Evolutionary conservation across 2,797 vertebrate genomes (phyloP).

Genomic region (Buceros bicornis): DNA sequence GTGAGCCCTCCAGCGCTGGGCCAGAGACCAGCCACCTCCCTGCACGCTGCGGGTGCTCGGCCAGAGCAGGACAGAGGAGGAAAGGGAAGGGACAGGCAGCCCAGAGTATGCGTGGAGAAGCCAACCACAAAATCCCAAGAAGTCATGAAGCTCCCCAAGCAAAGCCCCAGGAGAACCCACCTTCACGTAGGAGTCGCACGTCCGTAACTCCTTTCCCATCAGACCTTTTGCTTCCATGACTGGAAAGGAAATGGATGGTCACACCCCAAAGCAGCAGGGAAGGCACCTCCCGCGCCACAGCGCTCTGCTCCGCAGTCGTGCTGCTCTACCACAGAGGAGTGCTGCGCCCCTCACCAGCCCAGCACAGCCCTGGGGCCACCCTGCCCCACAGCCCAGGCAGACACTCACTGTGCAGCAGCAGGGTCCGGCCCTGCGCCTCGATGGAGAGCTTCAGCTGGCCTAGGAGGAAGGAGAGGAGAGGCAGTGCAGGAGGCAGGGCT

Average conservation of each 20-base stretch:
- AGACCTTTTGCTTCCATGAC: conserved; percentile 90
- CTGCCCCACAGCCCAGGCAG: fast-evolving
- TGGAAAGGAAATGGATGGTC: conserved; percentile 59
- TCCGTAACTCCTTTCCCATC: conserved; percentile 63
- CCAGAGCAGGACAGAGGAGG: background rate
- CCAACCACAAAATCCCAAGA: background rate
- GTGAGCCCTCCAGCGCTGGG: fast-evolving
- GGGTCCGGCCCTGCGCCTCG: conserved; percentile 23
- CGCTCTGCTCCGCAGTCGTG: fast-evolving
- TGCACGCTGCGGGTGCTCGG: background rate
- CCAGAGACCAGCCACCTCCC: background rate
- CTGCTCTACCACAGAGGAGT: background rate
- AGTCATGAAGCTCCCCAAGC: background rate
- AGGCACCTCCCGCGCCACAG: background rate
- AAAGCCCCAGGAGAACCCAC: conserved; percentile 64
- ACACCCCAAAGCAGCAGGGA: background rate
- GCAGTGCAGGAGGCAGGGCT: background rate
- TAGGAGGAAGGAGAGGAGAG: conserved; percentile 16
- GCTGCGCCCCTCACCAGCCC: background rate
- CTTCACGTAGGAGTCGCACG: conserved; percentile 89
- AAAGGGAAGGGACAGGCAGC: background rate
- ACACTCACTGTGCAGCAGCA: conserved; percentile 80
- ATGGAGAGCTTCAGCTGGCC: conserved; percentile 83
- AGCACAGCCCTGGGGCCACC: background rate
- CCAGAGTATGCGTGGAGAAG: background rate